Conservation (phyloP, 2,113 vertebrate genomes). For the Glaucomys volans region DNA sequence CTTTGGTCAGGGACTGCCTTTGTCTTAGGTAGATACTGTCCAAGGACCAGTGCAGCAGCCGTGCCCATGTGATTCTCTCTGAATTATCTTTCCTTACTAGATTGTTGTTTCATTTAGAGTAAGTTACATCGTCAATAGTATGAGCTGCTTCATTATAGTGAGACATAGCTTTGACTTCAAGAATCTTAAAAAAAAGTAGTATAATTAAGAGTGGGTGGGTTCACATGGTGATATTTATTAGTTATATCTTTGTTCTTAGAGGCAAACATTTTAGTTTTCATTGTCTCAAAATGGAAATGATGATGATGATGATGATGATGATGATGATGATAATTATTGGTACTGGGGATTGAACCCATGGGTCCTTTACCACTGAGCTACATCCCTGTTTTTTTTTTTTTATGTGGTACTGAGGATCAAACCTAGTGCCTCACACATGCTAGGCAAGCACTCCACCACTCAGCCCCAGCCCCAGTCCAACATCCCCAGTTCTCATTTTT, state of each 20-base stretch:
- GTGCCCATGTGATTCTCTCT: neutral
- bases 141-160: neutral
- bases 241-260: neutral
- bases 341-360: too few relatives aligned
- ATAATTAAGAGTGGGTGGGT: neutral
- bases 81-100: constrained; percentile 7
- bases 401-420: too few relatives aligned
- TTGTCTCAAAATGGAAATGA: constrained; percentile 1
- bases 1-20: neutral
- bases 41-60: neutral
- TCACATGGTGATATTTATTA: neutral
- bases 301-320: neutral
- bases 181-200: constrained; percentile 37
- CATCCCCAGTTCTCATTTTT: too few relatives aligned
- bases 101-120: constrained; percentile 23
- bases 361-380: too few relatives aligned
- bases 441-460: too few relatives aligned
- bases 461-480: too few relatives aligned
- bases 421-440: too few relatives aligned
- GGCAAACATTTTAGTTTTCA: neutral
- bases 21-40: neutral
- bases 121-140: neutral
- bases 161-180: neutral
- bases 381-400: too few relatives aligned
- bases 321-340: neutral